These are phyloP conservation scores for Clitarchus hookeri DNA, from an alignment of 2,888 invertebrate species.

Conservation along the genomic window DNA sequence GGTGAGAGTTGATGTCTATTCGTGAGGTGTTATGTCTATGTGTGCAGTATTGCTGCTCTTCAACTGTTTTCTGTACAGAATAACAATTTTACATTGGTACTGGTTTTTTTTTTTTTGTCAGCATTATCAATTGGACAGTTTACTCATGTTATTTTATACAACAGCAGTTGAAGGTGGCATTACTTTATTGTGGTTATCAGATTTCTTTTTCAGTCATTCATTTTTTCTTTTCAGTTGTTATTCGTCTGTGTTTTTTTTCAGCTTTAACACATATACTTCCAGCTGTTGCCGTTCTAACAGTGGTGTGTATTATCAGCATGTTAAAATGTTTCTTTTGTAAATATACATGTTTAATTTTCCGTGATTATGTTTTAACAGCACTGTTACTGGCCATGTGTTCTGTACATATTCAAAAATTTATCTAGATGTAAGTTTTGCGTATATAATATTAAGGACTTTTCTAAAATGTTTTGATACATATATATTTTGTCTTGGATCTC, in stretches of 20 bases:
- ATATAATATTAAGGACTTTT: not conserved
- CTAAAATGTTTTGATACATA: too few species aligned
- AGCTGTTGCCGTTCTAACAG: not conserved
- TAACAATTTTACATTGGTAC: not conserved
- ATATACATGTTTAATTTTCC: not conserved
- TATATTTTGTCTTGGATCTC: too few species aligned
- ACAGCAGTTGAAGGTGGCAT: not conserved
- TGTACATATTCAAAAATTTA: too few species aligned
- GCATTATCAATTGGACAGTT: not conserved
- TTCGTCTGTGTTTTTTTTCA: too few species aligned
- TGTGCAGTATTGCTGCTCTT: not conserved
- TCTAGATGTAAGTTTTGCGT: not conserved
- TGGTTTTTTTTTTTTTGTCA: not conserved
- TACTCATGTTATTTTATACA: not conserved
- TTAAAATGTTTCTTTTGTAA: not conserved
- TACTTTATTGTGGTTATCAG: too few species aligned
- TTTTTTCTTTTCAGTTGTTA: not conserved
- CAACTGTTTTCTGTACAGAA: not conserved
- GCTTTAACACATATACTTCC: not conserved
- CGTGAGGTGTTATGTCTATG: not conserved
- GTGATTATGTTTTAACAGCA: too few species aligned
- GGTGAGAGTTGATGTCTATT: constrained; percentile 32
- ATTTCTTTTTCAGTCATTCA: not conserved
- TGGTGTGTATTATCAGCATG: not conserved
- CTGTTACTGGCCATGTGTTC: too few species aligned